Percentiles rank a stretch among this genome's conserved stretches.
Conservation (phyloP, 2,888 invertebrate species). For the Orthosia gothica region DNA sequence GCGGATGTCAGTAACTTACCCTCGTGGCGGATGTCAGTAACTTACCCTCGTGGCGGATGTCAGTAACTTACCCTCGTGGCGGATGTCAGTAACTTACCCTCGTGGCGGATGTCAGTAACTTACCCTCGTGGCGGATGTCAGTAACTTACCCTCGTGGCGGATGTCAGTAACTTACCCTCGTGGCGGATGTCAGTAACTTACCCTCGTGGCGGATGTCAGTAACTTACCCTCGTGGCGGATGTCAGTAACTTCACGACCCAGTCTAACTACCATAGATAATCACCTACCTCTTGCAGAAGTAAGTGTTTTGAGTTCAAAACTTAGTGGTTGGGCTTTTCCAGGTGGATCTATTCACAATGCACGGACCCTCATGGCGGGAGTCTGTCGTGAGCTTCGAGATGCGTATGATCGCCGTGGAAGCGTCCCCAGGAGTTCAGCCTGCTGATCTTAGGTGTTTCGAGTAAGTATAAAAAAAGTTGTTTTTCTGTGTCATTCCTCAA, state of each 20-base stretch:
- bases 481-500: too few relatives aligned
- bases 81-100: too few relatives aligned
- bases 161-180: too few relatives aligned
- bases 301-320: not conserved
- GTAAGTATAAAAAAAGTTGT: conserved; percentile 75
- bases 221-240: not conserved
- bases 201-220: not conserved
- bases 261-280: not conserved
- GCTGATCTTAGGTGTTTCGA: conserved; percentile 92
- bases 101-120: too few relatives aligned
- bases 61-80: too few relatives aligned
- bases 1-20: too few relatives aligned
- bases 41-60: not conserved
- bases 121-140: not conserved
- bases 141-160: not conserved
- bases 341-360: conserved; percentile 97
- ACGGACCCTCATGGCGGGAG: conserved; percentile 94
- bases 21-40: not conserved
- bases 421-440: conserved; percentile 91
- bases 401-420: conserved; percentile 93
- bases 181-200: too few relatives aligned
- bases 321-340: conserved; percentile 54
- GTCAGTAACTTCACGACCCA: too few relatives aligned
- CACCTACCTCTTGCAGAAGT: not conserved
- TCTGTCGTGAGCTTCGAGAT: conserved; percentile 95